Percentiles rank a stretch among this genome's conserved stretches.
Conservation (phyloP, 1,140 invertebrate species). For the Ips nitidus region DNA sequence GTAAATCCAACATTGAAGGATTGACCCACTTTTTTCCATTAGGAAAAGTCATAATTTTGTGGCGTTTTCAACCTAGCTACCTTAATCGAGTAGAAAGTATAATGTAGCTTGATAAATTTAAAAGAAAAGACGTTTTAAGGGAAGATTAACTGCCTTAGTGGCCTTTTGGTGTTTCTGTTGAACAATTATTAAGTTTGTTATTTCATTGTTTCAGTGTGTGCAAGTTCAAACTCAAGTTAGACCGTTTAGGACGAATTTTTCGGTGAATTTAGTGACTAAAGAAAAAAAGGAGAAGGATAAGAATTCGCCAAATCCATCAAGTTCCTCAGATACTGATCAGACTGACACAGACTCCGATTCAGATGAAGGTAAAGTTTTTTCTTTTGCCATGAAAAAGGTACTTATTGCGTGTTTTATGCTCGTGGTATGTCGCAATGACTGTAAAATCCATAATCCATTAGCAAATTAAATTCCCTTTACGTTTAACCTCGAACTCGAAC, state of each 20-base stretch:
- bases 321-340: conserved; percentile 33
- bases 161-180: not conserved
- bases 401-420: not conserved
- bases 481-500: too few relatives aligned
- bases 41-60: not conserved
- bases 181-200: not conserved
- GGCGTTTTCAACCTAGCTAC: not conserved
- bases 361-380: conserved; percentile 36
- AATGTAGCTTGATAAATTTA: too few relatives aligned
- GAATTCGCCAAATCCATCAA: conserved; percentile 7
- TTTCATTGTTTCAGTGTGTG: conserved; percentile 34
- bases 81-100: too few relatives aligned
- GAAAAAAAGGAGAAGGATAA: conserved; percentile 30
- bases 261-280: conserved; percentile 32
- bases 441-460: not conserved
- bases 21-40: not conserved
- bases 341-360: conserved; percentile 33
- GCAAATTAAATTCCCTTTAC: not conserved
- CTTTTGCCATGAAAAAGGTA: not conserved
- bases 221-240: conserved; percentile 30
- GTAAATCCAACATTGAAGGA: not conserved
- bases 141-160: not conserved
- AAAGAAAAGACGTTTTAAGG: not conserved
- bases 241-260: conserved; percentile 38
- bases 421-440: too few relatives aligned